Conservation (phyloP, 2,113 vertebrate species). For the Sapajus apella region DNA sequence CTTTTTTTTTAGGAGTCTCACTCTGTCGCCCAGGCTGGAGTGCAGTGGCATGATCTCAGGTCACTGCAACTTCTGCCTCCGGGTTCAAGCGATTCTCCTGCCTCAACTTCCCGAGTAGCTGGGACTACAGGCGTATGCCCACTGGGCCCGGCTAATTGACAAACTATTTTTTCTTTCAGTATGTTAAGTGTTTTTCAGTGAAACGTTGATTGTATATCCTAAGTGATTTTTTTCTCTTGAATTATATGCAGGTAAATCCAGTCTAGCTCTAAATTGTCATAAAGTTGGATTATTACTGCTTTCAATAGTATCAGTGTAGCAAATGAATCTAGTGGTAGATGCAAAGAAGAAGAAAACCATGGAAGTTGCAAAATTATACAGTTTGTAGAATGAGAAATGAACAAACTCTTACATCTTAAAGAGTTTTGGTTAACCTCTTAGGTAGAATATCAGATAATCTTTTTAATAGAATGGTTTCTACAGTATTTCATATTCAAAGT, state of each 20-base stretch:
- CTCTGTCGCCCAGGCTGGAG: no score
- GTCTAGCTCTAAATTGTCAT: neutral
- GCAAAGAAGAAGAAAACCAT: neutral
- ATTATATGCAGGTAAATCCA: neutral
- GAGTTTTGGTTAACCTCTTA: neutral
- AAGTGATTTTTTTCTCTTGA: conserved; percentile 29
- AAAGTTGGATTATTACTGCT: neutral
- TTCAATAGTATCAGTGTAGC: neutral
- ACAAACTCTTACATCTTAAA: neutral
- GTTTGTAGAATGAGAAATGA: neutral
- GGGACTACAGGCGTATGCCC: no score
- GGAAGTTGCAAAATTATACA: fast-evolving
- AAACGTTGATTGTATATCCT: conserved; percentile 13
- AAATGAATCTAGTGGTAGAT: neutral
- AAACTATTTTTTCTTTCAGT: neutral
- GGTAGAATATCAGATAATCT: neutral
- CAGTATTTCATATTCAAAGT: neutral
- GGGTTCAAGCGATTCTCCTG: no score
- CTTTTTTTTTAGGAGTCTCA: neutral
- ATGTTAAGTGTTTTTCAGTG: neutral
- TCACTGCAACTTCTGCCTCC: no score
- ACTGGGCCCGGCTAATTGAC: no score
- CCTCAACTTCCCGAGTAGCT: no score
- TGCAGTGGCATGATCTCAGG: no score
- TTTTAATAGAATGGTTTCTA: neutral